Evolutionary conservation across 1,140 invertebrate species (phyloP).

Genomic region (Stegodyphus dumicola): DNA sequence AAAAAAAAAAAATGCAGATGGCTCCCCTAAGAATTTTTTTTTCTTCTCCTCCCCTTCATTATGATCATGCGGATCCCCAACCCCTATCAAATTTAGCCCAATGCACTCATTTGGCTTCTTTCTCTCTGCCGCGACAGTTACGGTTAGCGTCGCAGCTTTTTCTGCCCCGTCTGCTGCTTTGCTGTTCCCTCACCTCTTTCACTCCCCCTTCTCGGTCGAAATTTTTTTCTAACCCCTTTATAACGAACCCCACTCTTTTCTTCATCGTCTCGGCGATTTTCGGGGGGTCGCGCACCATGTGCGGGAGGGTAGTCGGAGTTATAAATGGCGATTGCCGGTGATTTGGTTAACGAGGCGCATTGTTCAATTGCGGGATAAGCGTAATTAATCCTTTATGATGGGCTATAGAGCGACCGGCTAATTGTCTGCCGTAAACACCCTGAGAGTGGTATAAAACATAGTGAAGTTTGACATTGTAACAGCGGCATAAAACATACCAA

Average conservation of each 20-base stretch:
- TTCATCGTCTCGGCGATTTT: neutral
- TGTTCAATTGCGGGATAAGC: no score
- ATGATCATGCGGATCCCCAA: conserved; percentile 11
- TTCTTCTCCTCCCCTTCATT: conserved; percentile 11
- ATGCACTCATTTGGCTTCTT: conserved; percentile 50
- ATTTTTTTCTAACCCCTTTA: conserved; percentile 22
- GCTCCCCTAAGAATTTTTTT: conserved; percentile 5
- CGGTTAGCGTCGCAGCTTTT: conserved; percentile 17
- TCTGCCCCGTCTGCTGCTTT: conserved; percentile 19
- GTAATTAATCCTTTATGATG: no score
- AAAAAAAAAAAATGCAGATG: conserved; percentile 5
- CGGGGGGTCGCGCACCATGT: neutral
- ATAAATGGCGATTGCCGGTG: no score
- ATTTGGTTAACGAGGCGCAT: no score
- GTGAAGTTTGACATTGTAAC: no score
- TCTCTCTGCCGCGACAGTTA: conserved; percentile 1
- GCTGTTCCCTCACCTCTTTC: conserved; percentile 1
- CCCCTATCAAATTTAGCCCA: conserved; percentile 41
- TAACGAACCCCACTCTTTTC: conserved; percentile 31
- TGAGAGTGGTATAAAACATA: no score
- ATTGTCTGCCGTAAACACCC: no score
- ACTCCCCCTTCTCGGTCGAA: neutral
- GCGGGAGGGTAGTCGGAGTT: neutral
- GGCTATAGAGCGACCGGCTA: no score
- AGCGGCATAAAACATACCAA: no score